Conservation (phyloP, 2,113 vertebrate genomes). For the Phoenicopterus ruber region DNA sequence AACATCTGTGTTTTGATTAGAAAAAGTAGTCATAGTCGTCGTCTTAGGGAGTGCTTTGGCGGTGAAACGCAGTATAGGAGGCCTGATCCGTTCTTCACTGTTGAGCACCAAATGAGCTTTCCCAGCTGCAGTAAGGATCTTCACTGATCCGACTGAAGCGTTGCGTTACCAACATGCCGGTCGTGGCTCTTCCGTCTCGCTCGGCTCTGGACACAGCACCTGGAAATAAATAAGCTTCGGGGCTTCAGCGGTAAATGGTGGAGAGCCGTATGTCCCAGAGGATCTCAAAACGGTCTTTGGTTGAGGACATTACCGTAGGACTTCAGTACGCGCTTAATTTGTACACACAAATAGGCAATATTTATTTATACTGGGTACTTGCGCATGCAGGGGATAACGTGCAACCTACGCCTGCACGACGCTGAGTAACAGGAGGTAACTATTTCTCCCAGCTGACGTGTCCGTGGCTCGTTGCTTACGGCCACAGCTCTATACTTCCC, state of each 20-base stretch:
- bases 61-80: neutral
- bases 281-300: neutral
- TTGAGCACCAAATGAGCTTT: neutral
- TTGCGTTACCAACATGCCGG: rapidly evolving
- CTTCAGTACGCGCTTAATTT: neutral
- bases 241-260: neutral
- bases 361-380: neutral
- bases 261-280: neutral
- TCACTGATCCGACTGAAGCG: rapidly evolving
- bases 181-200: neutral
- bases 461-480: neutral
- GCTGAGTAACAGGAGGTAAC: neutral
- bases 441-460: neutral
- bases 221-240: neutral
- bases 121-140: neutral
- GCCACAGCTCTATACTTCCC: neutral
- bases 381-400: neutral
- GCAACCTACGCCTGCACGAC: neutral
- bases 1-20: neutral
- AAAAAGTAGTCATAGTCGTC: neutral
- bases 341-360: neutral
- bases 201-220: neutral
- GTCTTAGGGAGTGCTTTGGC: neutral
- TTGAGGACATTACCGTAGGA: rapidly evolving
- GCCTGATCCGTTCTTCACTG: neutral